Conservation (phyloP, 2,888 invertebrate species). For the Cactoblastis cactorum region DNA sequence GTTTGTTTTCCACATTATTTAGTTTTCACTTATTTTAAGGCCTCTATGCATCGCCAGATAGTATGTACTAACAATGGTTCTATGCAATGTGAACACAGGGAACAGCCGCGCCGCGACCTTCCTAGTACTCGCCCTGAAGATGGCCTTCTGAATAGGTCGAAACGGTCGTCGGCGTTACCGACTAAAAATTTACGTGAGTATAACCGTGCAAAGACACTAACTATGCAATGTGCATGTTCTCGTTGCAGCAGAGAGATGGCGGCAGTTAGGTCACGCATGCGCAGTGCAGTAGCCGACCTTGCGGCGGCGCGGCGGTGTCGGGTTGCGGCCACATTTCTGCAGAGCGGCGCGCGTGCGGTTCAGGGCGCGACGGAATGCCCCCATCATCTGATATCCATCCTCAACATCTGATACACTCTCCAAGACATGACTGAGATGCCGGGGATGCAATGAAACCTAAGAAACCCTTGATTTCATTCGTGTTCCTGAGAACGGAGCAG, state of each 20-base stretch:
- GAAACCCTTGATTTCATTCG: slow-evolving; percentile 22
- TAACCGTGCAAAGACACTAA: no score
- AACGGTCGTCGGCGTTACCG: no score
- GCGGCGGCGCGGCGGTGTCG: slow-evolving; percentile 56
- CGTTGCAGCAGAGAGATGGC: slow-evolving; percentile 7
- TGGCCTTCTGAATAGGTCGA: no score
- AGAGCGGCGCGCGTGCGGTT: slow-evolving; percentile 68
- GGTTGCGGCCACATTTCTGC: slow-evolving; percentile 69
- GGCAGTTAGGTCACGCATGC: slow-evolving; percentile 52
- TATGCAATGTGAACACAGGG: no score
- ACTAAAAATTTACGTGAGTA: no score
- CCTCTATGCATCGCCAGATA: no score
- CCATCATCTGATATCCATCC: slow-evolving; percentile 61
- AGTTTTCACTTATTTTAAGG: no score
- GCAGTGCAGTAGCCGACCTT: slow-evolving; percentile 76
- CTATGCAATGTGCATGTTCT: no score
- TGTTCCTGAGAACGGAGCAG: slow-evolving; percentile 14
- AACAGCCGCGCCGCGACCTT: no score
- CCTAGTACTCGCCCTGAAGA: no score
- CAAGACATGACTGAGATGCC: slow-evolving; percentile 57
- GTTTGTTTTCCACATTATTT: no score
- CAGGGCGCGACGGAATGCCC: slow-evolving; percentile 68
- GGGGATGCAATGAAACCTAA: slow-evolving; percentile 46
- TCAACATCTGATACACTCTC: slow-evolving; percentile 67
- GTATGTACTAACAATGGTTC: no score